Evolutionary conservation across 1,140 invertebrate genomes (phyloP).

Genomic region (Heliconius himera): DNA sequence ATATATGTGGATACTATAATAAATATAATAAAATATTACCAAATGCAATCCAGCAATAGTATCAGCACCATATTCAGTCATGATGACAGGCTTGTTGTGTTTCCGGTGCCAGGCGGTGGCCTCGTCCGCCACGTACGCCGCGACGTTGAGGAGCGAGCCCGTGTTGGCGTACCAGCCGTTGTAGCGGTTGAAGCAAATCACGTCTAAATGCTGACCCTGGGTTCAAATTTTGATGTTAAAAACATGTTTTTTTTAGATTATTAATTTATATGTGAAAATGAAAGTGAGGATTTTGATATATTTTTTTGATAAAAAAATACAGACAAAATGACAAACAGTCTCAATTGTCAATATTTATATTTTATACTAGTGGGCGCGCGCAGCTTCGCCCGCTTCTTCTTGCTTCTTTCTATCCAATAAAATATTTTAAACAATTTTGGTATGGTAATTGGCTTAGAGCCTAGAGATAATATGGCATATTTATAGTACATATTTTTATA

Average conservation of each 20-base stretch:
- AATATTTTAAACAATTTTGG: too few species aligned
- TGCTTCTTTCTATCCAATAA: too few species aligned
- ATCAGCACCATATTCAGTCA: conserved; percentile 98
- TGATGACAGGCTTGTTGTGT: conserved; percentile 94
- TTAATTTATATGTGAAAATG: too few species aligned
- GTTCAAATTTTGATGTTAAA: not conserved
- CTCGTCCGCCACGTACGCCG: conserved; percentile 87
- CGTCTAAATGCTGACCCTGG: conserved; percentile 87
- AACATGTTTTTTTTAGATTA: not conserved
- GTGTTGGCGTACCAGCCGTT: conserved; percentile 96
- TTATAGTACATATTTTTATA: too few species aligned
- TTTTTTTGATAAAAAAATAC: too few species aligned
- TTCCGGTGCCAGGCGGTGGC: conserved; percentile 91
- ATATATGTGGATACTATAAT: not conserved
- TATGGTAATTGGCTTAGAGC: too few species aligned
- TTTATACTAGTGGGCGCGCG: too few species aligned
- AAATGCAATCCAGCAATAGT: conserved; percentile 93
- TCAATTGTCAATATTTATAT: too few species aligned
- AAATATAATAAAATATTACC: conserved; percentile 42
- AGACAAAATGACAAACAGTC: too few species aligned
- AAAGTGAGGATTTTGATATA: too few species aligned
- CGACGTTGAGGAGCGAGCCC: conserved; percentile 90
- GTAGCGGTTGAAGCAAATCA: conserved; percentile 97
- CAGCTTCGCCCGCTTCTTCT: too few species aligned
- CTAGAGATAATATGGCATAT: too few species aligned